phyloP scores from a whole-genome alignment of 1,140 invertebrate species.

The Aphaenogaster floridana region DNA sequence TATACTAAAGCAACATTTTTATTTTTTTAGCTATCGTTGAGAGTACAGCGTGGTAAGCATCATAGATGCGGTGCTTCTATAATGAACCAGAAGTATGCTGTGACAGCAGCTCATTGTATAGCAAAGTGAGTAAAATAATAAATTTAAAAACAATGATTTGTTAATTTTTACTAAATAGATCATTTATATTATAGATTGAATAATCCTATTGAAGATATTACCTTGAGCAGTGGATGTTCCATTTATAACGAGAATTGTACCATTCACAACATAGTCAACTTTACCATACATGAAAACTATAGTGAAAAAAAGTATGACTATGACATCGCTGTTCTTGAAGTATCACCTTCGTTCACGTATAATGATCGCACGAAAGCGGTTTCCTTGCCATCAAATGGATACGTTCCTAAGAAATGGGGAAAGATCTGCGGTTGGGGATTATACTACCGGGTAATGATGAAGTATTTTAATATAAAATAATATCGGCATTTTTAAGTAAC shows the following conservation, averaged over 20 bases:
- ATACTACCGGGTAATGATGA: constrained; percentile 53
- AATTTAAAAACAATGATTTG: neutral
- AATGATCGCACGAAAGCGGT: constrained; percentile 63
- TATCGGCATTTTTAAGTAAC: neutral
- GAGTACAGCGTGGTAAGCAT: constrained; percentile 54
- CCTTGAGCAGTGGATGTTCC: constrained; percentile 79
- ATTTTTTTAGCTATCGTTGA: constrained; percentile 79
- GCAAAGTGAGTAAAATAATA: constrained; percentile 65
- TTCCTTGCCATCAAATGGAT: constrained; percentile 34
- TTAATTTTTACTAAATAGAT: neutral
- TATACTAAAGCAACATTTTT: neutral
- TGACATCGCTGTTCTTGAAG: constrained; percentile 87
- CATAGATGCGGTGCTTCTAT: constrained; percentile 86
- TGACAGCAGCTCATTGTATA: constrained; percentile 87
- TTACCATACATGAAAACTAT: constrained; percentile 80
- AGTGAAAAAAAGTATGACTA: constrained; percentile 80
- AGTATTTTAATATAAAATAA: neutral
- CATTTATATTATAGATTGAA: constrained; percentile 14
- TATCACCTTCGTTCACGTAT: constrained; percentile 73
- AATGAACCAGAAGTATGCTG: constrained; percentile 83
- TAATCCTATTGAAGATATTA: constrained; percentile 20
- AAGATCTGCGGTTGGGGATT: constrained; percentile 75
- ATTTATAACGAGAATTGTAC: constrained; percentile 76
- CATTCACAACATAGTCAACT: constrained; percentile 75
- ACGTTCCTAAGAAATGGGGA: constrained; percentile 45